Percentiles rank a stretch among this genome's conserved stretches.
These are phyloP conservation scores for Apis laboriosa DNA, from an alignment of 1,140 invertebrate species.

Conservation along the genomic window DNA sequence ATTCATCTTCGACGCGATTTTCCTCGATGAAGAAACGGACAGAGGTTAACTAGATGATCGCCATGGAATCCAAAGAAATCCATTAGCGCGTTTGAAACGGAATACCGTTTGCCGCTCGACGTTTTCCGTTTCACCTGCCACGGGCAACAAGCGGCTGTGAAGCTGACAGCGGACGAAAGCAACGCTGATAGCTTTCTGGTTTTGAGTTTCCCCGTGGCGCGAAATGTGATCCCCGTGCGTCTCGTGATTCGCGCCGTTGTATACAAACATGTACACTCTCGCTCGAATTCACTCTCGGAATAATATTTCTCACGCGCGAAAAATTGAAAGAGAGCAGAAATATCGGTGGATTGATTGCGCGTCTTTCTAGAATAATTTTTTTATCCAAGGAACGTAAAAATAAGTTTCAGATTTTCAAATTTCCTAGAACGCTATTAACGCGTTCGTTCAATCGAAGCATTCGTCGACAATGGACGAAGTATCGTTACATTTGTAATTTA, in stretches of 20 bases:
- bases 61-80: conserved; percentile 17
- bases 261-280: neutral
- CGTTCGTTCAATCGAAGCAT: too few species aligned
- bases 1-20: neutral
- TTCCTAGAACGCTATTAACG: too few species aligned
- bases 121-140: conserved; percentile 35
- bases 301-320: too few species aligned
- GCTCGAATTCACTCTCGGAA: too few species aligned
- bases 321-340: too few species aligned
- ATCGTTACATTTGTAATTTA: too few species aligned
- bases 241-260: neutral
- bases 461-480: too few species aligned
- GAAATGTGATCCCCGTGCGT: conserved; percentile 32
- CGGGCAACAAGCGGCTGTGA: conserved; percentile 4
- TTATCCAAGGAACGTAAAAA: too few species aligned
- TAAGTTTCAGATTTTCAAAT: too few species aligned
- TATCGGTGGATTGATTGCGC: too few species aligned
- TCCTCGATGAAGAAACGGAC: too few species aligned
- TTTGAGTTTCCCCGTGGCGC: conserved; percentile 34
- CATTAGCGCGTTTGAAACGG: conserved; percentile 30
- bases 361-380: too few species aligned
- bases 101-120: conserved; percentile 16
- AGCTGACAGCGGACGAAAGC: neutral
- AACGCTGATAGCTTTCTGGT: conserved; percentile 23
- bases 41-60: neutral